A percentile compares a stretch with the other conserved stretches of the same genome.
These are phyloP conservation scores for Xylocopa sonorina DNA, from an alignment of 1,140 invertebrate species.

Conservation along the genomic window DNA sequence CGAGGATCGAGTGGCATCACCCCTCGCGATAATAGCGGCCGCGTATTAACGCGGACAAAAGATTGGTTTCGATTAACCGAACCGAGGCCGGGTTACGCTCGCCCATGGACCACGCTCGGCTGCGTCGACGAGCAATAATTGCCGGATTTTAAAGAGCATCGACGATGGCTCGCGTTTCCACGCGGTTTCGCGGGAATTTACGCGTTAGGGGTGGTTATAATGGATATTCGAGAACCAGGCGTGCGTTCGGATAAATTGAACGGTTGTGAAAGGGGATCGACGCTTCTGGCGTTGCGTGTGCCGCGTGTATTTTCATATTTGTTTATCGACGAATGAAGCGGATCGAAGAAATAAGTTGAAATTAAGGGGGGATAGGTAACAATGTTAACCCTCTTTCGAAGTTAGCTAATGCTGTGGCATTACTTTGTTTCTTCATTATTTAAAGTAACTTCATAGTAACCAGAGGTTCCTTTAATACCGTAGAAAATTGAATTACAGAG, in stretches of 20 bases:
- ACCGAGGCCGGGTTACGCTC: not conserved
- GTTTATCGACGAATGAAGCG: not conserved
- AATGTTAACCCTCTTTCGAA: too few relatives aligned
- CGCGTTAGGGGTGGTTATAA: too few relatives aligned
- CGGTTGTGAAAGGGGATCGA: not conserved
- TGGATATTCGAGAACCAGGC: not conserved
- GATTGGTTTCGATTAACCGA: conserved; percentile 10
- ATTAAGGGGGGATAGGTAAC: too few relatives aligned
- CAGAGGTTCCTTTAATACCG: too few relatives aligned
- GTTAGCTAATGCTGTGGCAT: too few relatives aligned
- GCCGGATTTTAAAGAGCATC: conserved; percentile 12
- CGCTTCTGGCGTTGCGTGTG: not conserved
- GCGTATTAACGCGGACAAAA: conserved; percentile 18
- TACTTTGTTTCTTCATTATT: too few relatives aligned
- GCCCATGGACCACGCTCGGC: not conserved
- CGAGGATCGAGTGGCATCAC: too few relatives aligned
- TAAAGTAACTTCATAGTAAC: too few relatives aligned
- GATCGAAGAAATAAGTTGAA: not conserved
- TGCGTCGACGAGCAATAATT: not conserved
- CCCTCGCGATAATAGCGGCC: conserved; percentile 22
- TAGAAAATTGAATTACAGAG: too few relatives aligned
- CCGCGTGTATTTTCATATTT: not conserved
- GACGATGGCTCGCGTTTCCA: not conserved
- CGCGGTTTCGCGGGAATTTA: not conserved
- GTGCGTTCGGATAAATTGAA: not conserved